phyloP scores from a whole-genome alignment of 2,888 invertebrate genomes.

The Thereva unica region DNA sequence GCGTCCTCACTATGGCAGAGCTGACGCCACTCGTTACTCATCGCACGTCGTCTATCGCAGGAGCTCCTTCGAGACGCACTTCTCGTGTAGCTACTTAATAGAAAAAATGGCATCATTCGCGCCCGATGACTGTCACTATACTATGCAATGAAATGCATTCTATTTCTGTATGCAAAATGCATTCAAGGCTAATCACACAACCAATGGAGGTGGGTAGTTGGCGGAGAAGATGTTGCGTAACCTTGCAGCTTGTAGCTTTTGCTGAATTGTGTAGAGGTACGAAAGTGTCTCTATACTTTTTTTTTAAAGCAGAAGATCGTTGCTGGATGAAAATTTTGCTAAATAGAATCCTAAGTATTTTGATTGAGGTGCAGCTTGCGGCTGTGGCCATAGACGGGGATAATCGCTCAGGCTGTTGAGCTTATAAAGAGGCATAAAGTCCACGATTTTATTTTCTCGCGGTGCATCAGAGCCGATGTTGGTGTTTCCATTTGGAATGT shows the following conservation, averaged over 20 bases:
- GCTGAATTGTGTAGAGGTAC: neutral
- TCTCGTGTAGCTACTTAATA: too few relatives aligned
- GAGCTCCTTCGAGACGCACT: neutral
- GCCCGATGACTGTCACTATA: too few relatives aligned
- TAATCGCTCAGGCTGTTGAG: too few relatives aligned
- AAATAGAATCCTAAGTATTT: too few relatives aligned
- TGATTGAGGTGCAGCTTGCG: too few relatives aligned
- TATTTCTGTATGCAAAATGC: slow-evolving; percentile 17
- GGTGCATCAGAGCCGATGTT: neutral
- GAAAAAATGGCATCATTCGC: too few relatives aligned
- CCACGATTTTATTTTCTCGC: neutral
- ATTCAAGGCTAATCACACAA: slow-evolving; percentile 13
- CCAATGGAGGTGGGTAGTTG: neutral
- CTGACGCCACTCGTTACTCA: slow-evolving; percentile 15
- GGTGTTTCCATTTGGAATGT: neutral
- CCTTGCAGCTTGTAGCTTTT: slow-evolving; percentile 5
- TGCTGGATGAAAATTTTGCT: too few relatives aligned
- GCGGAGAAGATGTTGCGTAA: slow-evolving; percentile 13
- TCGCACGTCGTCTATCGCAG: neutral
- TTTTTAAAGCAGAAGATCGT: too few relatives aligned
- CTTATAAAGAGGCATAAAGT: too few relatives aligned
- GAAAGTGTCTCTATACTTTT: too few relatives aligned
- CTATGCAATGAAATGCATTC: neutral
- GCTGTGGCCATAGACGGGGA: too few relatives aligned
- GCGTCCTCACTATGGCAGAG: slow-evolving; percentile 1